Evolutionary conservation across 1,140 invertebrate species (phyloP).

Genomic region (Rhagoletis pomonella): DNA sequence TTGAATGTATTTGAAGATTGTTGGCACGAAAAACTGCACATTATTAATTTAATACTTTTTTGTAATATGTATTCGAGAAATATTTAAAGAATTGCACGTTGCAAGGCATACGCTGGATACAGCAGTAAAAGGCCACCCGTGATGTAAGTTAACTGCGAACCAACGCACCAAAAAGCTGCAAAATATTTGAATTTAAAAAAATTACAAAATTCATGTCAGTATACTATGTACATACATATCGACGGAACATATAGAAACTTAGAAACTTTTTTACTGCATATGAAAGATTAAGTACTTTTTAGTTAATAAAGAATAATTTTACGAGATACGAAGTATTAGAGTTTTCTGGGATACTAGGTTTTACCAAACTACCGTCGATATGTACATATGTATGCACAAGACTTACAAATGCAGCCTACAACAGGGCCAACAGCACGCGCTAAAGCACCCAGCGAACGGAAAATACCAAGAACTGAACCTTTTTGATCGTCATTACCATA

Average conservation of each 20-base stretch:
- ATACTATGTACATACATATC: too few species aligned
- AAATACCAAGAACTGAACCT: constrained; percentile 93
- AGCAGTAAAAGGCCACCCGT: constrained; percentile 81
- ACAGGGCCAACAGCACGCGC: constrained; percentile 94
- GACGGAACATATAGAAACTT: neutral
- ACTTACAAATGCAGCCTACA: constrained; percentile 84
- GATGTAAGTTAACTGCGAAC: constrained; percentile 84
- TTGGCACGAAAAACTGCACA: too few species aligned
- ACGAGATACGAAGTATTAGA: too few species aligned
- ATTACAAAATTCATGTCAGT: too few species aligned
- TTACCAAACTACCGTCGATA: too few species aligned
- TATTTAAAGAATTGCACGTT: constrained; percentile 54
- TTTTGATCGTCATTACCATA: constrained; percentile 90
- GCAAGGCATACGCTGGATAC: constrained; percentile 80
- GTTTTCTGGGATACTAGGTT: too few species aligned
- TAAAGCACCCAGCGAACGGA: constrained; percentile 93
- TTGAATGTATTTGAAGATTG: too few species aligned
- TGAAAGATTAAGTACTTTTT: too few species aligned
- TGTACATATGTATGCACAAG: neutral
- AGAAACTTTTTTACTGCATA: neutral
- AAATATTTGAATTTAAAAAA: neutral
- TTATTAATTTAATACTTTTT: too few species aligned
- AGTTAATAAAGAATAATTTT: too few species aligned
- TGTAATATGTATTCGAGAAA: too few species aligned
- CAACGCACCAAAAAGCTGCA: constrained; percentile 87